A percentile compares a stretch with the other conserved stretches of the same genome.
Evolutionary conservation across 23 tunicate species (phyloP).

Genomic region (Corella eumyota): DNA sequence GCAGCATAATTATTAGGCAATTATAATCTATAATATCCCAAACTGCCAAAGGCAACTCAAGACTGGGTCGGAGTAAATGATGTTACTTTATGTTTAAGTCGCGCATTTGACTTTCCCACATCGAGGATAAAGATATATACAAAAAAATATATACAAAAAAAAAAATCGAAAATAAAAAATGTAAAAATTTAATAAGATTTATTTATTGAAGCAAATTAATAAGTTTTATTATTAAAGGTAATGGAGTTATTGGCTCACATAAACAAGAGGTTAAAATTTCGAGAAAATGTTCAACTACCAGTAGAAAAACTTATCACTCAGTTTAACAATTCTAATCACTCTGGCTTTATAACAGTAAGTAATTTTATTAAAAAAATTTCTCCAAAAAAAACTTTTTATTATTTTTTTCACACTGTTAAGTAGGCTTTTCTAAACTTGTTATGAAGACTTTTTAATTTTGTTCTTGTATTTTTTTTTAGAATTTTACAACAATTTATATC

Average conservation of each 20-base stretch:
- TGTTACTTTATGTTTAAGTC: no score
- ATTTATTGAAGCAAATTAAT: neutral
- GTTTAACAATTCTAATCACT: constrained; percentile 13
- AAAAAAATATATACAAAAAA: no score
- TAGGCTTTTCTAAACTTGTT: no score
- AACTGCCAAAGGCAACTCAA: no score
- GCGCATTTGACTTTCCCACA: no score
- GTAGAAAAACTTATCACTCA: constrained; percentile 43
- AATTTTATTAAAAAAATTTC: neutral
- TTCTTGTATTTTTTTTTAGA: constrained; percentile 18
- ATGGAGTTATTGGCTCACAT: constrained; percentile 58
- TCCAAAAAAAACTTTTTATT: no score
- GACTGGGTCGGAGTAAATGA: no score
- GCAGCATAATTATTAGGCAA: no score
- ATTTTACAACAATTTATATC: constrained; percentile 60
- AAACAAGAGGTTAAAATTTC: constrained; percentile 52
- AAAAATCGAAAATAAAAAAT: no score
- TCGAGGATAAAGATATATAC: no score
- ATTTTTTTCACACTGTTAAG: no score
- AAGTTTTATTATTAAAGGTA: constrained; percentile 26
- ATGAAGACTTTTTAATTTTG: neutral
- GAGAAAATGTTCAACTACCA: constrained; percentile 48
- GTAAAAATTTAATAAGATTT: neutral
- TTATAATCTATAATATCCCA: no score
- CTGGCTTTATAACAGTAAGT: constrained; percentile 48